Percentiles rank a stretch among this genome's conserved stretches.
These are phyloP conservation scores for Carcharodon carcharias DNA, from an alignment of 2,797 vertebrate genomes.

Conservation along the genomic window DNA sequence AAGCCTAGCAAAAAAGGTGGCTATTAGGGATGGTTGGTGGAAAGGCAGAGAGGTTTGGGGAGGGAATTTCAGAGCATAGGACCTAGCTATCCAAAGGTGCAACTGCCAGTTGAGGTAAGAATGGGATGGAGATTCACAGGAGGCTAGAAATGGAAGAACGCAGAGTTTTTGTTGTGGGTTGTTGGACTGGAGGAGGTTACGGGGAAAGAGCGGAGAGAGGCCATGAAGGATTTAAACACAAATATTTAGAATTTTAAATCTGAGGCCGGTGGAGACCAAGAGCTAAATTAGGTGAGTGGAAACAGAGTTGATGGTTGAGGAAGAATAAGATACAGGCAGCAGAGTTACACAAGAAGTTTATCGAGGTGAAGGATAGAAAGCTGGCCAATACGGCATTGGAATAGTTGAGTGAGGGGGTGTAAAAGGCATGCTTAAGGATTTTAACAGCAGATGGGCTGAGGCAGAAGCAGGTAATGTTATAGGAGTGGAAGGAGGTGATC, in stretches of 20 bases:
- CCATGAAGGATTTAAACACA: background rate
- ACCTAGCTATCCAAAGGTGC: background rate
- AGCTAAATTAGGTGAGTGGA: background rate
- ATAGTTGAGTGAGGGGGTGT: background rate
- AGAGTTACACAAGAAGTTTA: background rate
- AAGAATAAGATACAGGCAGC: background rate
- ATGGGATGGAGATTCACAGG: background rate
- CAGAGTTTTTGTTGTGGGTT: background rate
- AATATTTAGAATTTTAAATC: background rate
- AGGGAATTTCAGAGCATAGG: background rate
- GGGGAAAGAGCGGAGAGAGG: background rate
- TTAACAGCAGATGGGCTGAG: background rate
- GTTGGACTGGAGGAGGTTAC: background rate
- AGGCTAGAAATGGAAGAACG: background rate
- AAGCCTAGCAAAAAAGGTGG: background rate
- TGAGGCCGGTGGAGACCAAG: background rate
- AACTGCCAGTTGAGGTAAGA: background rate
- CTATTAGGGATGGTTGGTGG: background rate
- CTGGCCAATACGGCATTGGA: background rate
- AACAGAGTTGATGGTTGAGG: background rate
- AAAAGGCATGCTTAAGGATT: background rate
- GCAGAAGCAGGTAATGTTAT: background rate
- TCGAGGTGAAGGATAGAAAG: background rate
- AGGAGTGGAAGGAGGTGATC: background rate
- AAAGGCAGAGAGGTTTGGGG: background rate